A percentile compares a stretch with the other conserved stretches of the same genome.
phyloP scores from a whole-genome alignment of 2,888 invertebrate genomes.

The Drosophila formosana region DNA sequence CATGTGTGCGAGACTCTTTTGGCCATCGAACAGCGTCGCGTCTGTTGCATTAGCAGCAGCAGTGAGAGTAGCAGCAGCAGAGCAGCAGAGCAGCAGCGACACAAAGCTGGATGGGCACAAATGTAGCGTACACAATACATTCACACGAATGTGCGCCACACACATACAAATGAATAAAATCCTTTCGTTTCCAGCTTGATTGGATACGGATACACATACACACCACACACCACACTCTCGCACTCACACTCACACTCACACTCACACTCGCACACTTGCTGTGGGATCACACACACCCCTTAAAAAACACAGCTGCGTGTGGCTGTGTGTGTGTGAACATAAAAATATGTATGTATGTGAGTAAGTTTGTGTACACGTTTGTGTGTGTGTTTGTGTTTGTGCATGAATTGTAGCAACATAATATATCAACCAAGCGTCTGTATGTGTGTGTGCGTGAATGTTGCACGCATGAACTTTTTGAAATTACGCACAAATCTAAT shows the following conservation, averaged over 20 bases:
- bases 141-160: conserved; percentile 11
- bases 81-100: conserved; percentile 18
- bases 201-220: conserved; percentile 24
- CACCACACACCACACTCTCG: background rate
- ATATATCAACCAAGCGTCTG: conserved; percentile 14
- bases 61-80: conserved; percentile 10
- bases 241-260: background rate
- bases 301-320: conserved; percentile 26
- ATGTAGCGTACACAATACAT: conserved; percentile 23
- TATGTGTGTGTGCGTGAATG: conserved; percentile 7
- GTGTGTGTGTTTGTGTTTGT: conserved; percentile 23
- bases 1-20: conserved; percentile 13
- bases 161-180: conserved; percentile 33
- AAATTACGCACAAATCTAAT: conserved; percentile 28
- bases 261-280: conserved; percentile 11
- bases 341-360: conserved; percentile 11
- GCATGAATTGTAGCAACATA: conserved; percentile 26
- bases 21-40: conserved; percentile 25
- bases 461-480: conserved; percentile 12
- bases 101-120: conserved; percentile 25
- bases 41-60: conserved; percentile 28
- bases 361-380: conserved; percentile 14
- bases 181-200: conserved; percentile 33
- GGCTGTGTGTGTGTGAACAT: conserved; percentile 5
- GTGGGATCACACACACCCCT: conserved; percentile 31